phyloP scores from a whole-genome alignment of 2,113 vertebrate genomes.

The Odocoileus virginianus region DNA sequence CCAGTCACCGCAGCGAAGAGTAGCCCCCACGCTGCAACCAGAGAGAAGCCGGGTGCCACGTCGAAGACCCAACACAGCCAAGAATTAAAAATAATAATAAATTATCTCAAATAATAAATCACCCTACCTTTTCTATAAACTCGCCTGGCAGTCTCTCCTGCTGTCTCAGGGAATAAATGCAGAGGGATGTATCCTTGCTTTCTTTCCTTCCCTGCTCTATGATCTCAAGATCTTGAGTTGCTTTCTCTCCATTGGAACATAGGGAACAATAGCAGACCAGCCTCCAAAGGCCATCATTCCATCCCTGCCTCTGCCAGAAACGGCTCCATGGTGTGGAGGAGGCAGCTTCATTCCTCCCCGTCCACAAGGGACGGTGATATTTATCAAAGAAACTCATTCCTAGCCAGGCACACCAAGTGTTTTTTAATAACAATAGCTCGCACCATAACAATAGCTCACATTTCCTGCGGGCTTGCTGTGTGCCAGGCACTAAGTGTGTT shows the following conservation, averaged over 20 bases:
- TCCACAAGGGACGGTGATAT: neutral
- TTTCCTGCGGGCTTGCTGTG: neutral
- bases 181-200: neutral
- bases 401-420: neutral
- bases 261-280: neutral
- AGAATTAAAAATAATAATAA: neutral
- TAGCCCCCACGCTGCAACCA: neutral
- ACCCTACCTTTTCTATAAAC: neutral
- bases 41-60: neutral
- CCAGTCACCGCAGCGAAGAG: rapidly evolving
- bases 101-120: neutral
- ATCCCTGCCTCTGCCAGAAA: neutral
- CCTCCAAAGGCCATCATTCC: neutral
- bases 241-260: neutral
- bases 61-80: rapidly evolving
- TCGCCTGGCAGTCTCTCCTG: neutral
- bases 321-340: neutral
- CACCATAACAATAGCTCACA: neutral
- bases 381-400: neutral
- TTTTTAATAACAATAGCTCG: neutral
- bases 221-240: neutral
- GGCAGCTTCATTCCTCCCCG: neutral
- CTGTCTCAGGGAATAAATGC: neutral
- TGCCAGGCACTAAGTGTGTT: neutral
- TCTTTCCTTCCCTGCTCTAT: neutral